Percentiles rank a stretch among this genome's conserved stretches.
phyloP scores from a whole-genome alignment of 30 jellyfish, hydroid and myxozoan genomes.

The Clytia hemisphaerica region DNA sequence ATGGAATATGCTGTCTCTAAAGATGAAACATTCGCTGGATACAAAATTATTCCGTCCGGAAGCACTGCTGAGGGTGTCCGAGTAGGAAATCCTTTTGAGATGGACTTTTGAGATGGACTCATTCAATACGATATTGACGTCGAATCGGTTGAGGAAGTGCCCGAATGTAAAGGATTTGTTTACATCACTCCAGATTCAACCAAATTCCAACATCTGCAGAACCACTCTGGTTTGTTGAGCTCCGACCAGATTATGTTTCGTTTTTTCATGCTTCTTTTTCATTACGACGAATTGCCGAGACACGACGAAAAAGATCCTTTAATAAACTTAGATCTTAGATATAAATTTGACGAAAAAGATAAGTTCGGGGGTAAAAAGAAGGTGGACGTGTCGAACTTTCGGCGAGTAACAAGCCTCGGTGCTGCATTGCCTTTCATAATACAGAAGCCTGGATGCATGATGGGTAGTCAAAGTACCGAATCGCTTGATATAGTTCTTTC shows the following conservation, averaged over 20 bases:
- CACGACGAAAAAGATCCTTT: neutral
- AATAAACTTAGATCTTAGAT: neutral
- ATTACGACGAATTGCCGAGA: neutral
- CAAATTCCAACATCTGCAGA: neutral
- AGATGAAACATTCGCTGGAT: neutral
- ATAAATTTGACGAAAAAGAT: too few species aligned
- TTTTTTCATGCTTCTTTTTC: neutral
- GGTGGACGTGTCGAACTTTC: neutral
- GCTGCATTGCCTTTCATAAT: conserved; percentile 1
- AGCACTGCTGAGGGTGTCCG: conserved; percentile 2
- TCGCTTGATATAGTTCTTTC: neutral
- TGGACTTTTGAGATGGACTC: conserved; percentile 2
- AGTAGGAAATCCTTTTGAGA: conserved; percentile 10
- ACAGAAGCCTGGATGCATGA: neutral
- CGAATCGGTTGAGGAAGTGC: neutral
- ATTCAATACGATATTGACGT: conserved; percentile 3
- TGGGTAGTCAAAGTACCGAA: neutral
- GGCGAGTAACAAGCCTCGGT: neutral
- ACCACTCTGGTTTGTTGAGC: neutral
- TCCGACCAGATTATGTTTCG: neutral
- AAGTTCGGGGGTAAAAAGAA: too few species aligned
- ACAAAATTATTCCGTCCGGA: neutral
- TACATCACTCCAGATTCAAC: neutral
- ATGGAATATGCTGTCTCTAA: neutral
- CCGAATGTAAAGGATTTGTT: neutral